Percentiles rank a stretch among this genome's conserved stretches.
These are phyloP conservation scores for Pherbina coryleti DNA, from an alignment of 2,888 invertebrate species.

Conservation along the genomic window DNA sequence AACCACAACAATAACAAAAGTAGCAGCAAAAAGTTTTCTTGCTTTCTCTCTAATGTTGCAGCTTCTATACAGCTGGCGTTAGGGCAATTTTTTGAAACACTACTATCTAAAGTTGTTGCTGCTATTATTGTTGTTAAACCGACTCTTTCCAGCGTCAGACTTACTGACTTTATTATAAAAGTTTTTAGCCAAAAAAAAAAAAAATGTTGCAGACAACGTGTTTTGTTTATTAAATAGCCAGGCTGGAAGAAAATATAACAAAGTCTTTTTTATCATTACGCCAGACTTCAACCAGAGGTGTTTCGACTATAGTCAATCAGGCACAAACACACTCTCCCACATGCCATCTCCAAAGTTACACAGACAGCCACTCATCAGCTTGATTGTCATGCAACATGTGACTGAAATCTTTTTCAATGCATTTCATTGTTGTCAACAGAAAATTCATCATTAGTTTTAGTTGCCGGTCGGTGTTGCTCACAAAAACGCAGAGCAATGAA, in stretches of 20 bases:
- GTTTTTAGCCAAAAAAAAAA: conserved; percentile 24
- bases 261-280: too few species aligned
- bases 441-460: too few species aligned
- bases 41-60: neutral
- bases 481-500: too few species aligned
- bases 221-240: conserved; percentile 25
- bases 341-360: neutral
- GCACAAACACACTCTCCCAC: neutral
- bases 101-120: neutral
- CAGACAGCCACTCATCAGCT: conserved; percentile 21
- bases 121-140: neutral
- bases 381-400: conserved; percentile 34
- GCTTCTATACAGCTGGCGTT: neutral
- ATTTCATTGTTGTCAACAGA: neutral
- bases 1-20: too few species aligned
- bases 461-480: too few species aligned
- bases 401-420: conserved; percentile 17
- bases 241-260: too few species aligned
- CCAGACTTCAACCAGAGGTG: too few species aligned
- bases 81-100: neutral
- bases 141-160: neutral
- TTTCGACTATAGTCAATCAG: too few species aligned
- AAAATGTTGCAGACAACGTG: conserved; percentile 25
- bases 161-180: conserved; percentile 36
- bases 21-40: too few species aligned